phyloP scores from a whole-genome alignment of 2,113 vertebrate genomes.

The Larimichthys polyactis region DNA sequence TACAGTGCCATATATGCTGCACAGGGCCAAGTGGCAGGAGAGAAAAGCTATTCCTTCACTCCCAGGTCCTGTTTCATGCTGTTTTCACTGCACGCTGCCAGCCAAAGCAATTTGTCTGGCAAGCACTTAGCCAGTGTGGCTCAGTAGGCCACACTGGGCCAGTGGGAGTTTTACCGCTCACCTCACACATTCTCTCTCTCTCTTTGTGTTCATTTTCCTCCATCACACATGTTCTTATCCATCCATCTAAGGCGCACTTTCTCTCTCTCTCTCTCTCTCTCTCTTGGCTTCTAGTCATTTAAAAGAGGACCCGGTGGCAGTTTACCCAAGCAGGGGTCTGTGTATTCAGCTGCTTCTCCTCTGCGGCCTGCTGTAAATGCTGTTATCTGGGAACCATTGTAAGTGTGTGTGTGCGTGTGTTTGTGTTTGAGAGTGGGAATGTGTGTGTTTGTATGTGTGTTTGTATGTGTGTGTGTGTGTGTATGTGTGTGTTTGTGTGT shows the following conservation, averaged over 20 bases:
- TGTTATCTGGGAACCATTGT: constrained; percentile 73
- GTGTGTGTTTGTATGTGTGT: constrained; percentile 14
- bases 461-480: constrained; percentile 23
- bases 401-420: constrained; percentile 33
- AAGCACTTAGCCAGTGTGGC: constrained; percentile 63
- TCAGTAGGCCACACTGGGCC: constrained; percentile 51
- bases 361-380: constrained; percentile 54
- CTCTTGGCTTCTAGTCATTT: constrained; percentile 35
- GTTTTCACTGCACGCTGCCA: constrained; percentile 62
- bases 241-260: constrained; percentile 50
- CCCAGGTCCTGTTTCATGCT: constrained; percentile 57
- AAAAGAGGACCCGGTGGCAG: constrained; percentile 56
- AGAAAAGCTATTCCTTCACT: constrained; percentile 50
- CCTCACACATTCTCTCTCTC: constrained; percentile 57
- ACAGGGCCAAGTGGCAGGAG: constrained; percentile 51
- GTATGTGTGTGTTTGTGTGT: constrained; percentile 17
- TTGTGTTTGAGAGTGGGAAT: background rate
- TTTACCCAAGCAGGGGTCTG: constrained; percentile 55
- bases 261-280: constrained; percentile 10
- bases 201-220: constrained; percentile 58
- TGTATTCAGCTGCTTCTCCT: constrained; percentile 68
- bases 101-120: constrained; percentile 79
- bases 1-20: constrained; percentile 30
- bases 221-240: constrained; percentile 51
- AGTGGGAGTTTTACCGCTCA: constrained; percentile 58